Evolutionary conservation across 2,113 vertebrate genomes (phyloP), one percentile per base, ranked within the genome.

Genomic region (Cathartes aura): DNA sequence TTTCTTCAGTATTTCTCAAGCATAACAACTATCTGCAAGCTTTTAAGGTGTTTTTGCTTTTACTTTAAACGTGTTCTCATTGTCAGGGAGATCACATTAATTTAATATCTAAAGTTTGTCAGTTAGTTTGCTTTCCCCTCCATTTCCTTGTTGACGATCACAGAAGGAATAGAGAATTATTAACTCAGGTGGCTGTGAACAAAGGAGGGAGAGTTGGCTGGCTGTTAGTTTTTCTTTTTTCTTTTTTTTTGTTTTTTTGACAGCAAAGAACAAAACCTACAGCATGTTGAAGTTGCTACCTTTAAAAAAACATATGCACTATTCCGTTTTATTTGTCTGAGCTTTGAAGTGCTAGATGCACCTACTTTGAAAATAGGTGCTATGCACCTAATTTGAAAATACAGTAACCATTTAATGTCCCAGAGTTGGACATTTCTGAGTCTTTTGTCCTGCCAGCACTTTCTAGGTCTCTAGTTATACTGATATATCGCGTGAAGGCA

Each of bases 401-500:
- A 15, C 12, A 11, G 20, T 38, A 47, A 38, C 22, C 16, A 26
- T 62, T 60, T 58, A 24, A 13, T 36, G 42, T 38, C 9, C 23
- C 11, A 2, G 8, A 43, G 11, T 21, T 30, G 26, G 40, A 30
- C 18, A 14, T n/a, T 63, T 60, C 72, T 43, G 43, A 24, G 12
- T 24, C 13, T 60, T 13, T 38, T 14, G 19, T 18, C 23, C 56
- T 58, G 34, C 19, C 27, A 50, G 40, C 13, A 10, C 32, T 50
- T 55, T 59, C 29, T 17, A 22, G 19, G 38, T 82, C 34, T 81
- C 12, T 22, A 7, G 30, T 40, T 32, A 5, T 1, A 29, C 9
- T 3, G 24, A 12, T 10, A 12, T 3, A 16, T 19, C 1, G 0
- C 1, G 4, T 9, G 30, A 45, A 64, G 32, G 30, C 3, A 9